phyloP scores from a whole-genome alignment of 2,797 vertebrate genomes.

The Oceanodroma leucorhoa region DNA sequence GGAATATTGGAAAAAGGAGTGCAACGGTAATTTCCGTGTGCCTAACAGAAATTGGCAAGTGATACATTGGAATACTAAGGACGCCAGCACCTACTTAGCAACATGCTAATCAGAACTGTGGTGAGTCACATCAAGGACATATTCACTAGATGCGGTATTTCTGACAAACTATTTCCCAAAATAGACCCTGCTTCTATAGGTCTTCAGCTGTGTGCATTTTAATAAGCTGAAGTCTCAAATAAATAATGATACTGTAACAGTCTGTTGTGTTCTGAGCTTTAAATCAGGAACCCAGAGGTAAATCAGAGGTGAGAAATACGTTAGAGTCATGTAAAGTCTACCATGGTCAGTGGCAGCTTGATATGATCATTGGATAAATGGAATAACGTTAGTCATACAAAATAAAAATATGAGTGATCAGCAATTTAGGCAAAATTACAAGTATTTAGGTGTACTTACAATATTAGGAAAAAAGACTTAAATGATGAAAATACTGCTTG shows the following conservation, averaged over 20 bases:
- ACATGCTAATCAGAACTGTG: conserved; percentile 28
- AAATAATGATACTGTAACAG: conserved; percentile 5
- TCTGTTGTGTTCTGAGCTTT: not conserved
- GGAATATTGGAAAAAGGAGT: not conserved
- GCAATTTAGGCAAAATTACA: not conserved
- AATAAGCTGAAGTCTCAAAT: not conserved
- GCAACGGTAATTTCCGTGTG: not conserved
- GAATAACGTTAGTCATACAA: not conserved
- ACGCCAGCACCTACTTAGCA: conserved; percentile 42
- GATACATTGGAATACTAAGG: not conserved
- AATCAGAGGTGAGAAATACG: not conserved
- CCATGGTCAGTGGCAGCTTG: not conserved
- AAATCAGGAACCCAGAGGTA: not conserved
- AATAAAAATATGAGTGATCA: not conserved
- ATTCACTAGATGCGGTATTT: conserved; percentile 30
- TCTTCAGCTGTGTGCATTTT: conserved; percentile 4
- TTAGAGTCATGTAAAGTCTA: not conserved
- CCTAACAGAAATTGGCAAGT: conserved; percentile 18
- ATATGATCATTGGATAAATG: not conserved
- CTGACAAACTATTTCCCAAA: conserved; percentile 39
- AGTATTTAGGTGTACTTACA: not conserved
- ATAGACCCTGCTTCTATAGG: conserved; percentile 23
- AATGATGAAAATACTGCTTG: not conserved
- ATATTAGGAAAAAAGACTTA: not conserved
- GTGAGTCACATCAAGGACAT: conserved; percentile 48